These are phyloP conservation scores for Dendrolimus pini DNA, from an alignment of 2,888 invertebrate species.

Conservation along the genomic window DNA sequence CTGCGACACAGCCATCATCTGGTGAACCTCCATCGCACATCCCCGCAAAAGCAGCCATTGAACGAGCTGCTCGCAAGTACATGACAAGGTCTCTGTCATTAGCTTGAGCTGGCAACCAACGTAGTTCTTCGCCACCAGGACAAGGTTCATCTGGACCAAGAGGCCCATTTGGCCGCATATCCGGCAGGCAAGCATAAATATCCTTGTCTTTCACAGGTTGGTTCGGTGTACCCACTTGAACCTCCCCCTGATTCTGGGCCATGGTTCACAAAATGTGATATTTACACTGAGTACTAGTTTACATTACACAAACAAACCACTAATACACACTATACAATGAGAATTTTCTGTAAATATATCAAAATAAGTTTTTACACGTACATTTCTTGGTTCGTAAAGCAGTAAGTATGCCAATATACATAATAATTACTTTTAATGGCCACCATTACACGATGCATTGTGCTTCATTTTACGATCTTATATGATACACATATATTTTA, in stretches of 20 bases:
- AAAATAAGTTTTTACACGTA: conserved; percentile 36
- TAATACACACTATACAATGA: conserved; percentile 52
- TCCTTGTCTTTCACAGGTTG: conserved; percentile 72
- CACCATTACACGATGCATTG: conserved; percentile 76
- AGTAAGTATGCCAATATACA: conserved; percentile 74
- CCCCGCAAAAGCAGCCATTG: conserved; percentile 98
- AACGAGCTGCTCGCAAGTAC: conserved; percentile 97
- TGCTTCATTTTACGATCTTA: conserved; percentile 54
- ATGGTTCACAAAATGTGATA: conserved; percentile 55
- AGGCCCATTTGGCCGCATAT: conserved; percentile 71
- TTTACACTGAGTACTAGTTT: conserved; percentile 56
- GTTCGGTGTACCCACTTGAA: conserved; percentile 70
- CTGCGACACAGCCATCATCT: conserved; percentile 97
- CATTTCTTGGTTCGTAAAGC: conserved; percentile 55
- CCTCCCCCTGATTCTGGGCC: conserved; percentile 74
- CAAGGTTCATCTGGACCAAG: conserved; percentile 64
- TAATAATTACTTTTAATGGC: conserved; percentile 75
- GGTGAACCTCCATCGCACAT: conserved; percentile 99
- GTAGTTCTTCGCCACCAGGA: conserved; percentile 87
- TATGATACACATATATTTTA: conserved; percentile 33
- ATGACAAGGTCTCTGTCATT: conserved; percentile 96
- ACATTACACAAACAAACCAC: conserved; percentile 44
- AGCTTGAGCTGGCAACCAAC: conserved; percentile 96
- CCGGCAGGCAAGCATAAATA: conserved; percentile 74
- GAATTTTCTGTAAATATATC: conserved; percentile 29